phyloP scores from a whole-genome alignment of 2,113 vertebrate species.

The Panurus biarmicus region DNA sequence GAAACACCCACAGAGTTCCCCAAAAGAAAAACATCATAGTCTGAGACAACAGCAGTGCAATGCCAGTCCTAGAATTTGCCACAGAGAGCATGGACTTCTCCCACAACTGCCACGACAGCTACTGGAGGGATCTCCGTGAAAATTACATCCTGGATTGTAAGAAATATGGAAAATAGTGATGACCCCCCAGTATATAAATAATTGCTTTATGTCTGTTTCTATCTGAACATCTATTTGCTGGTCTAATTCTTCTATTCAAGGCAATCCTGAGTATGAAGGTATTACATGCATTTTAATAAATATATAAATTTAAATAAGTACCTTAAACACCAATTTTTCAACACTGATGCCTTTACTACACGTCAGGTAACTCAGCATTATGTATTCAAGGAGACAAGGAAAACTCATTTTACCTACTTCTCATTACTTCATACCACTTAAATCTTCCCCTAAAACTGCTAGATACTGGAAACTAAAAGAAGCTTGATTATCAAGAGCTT shows the following conservation, averaged over 20 bases:
- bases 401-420: neutral
- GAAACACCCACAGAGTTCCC: neutral
- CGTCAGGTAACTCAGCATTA: neutral
- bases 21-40: neutral
- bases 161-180: neutral
- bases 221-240: neutral
- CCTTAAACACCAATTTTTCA: neutral
- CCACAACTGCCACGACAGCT: fast-evolving
- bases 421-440: neutral
- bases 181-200: neutral
- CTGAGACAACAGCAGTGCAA: neutral
- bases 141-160: neutral
- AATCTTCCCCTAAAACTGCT: neutral
- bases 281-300: neutral
- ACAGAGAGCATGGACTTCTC: neutral
- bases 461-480: neutral
- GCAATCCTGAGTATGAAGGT: neutral
- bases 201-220: neutral
- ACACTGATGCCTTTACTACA: neutral
- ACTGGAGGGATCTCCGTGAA: neutral
- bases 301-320: neutral
- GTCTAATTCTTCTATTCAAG: neutral
- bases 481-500: neutral
- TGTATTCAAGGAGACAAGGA: neutral
- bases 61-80: neutral